phyloP scores from a whole-genome alignment of 2,888 invertebrate species.

The Nomada ruficornis region DNA sequence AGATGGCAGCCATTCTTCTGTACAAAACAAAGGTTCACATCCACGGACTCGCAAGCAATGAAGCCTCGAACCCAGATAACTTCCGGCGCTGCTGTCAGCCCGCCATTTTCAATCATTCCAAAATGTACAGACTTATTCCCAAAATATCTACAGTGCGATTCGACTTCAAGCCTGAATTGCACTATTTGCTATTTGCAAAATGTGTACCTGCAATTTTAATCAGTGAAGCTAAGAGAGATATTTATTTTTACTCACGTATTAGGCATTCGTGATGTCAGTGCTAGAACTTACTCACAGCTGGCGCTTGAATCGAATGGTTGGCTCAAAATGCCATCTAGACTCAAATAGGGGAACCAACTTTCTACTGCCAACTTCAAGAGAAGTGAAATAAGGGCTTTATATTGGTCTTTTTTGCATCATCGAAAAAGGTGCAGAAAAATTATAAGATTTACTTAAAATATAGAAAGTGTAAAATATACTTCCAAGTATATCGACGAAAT shows the following conservation, averaged over 20 bases:
- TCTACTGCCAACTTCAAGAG: constrained; percentile 54
- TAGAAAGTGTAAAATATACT: not conserved
- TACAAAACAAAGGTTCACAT: constrained; percentile 90
- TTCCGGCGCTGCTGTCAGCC: constrained; percentile 75
- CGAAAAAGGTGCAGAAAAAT: constrained; percentile 18
- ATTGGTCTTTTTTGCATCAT: constrained; percentile 15
- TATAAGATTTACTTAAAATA: not conserved
- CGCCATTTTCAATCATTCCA: constrained; percentile 67
- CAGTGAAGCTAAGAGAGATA: not conserved
- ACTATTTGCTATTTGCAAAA: not conserved
- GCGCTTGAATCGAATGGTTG: constrained; percentile 32
- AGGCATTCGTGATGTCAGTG: not conserved
- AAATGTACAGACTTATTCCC: not conserved
- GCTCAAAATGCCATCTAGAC: constrained; percentile 41
- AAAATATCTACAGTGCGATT: not conserved
- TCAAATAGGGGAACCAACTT: constrained; percentile 30
- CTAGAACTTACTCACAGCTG: constrained; percentile 20
- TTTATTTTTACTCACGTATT: not conserved
- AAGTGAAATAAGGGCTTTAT: constrained; percentile 34
- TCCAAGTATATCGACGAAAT: not conserved
- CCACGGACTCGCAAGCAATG: constrained; percentile 82
- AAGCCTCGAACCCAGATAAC: constrained; percentile 81
- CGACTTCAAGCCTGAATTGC: rapidly evolving
- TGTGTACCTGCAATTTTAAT: not conserved
- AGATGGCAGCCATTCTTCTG: constrained; percentile 94